A percentile compares a stretch with the other conserved stretches of the same genome.
Conservation (phyloP, 2,113 vertebrate species). For the Agapornis roseicollis region DNA sequence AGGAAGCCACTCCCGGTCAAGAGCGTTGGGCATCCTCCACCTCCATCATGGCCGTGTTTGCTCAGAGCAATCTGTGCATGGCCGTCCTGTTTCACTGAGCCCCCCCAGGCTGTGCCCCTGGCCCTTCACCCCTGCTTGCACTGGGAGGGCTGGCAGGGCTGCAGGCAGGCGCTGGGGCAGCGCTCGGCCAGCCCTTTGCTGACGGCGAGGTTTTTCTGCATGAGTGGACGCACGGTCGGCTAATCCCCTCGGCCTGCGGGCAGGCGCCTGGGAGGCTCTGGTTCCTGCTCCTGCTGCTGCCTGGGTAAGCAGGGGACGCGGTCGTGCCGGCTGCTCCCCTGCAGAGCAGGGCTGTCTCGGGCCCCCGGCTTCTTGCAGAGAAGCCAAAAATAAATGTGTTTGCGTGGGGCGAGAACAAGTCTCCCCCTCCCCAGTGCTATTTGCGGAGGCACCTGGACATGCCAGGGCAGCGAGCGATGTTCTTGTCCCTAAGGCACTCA, state of each 20-base stretch:
- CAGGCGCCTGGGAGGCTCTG: background rate
- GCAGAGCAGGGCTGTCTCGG: background rate
- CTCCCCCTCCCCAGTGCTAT: background rate
- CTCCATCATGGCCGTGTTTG: accelerated
- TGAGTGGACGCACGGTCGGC: background rate
- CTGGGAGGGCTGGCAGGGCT: background rate
- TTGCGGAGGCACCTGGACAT: background rate
- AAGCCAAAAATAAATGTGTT: background rate
- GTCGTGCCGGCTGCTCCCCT: background rate
- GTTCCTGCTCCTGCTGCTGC: background rate
- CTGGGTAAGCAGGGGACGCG: background rate
- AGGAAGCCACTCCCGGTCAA: background rate
- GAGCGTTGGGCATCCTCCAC: background rate
- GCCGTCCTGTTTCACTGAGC: accelerated
- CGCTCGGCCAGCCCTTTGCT: background rate
- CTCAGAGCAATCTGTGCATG: background rate
- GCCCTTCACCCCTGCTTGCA: background rate
- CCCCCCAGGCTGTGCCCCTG: background rate
- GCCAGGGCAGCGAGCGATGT: accelerated
- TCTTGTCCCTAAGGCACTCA: background rate
- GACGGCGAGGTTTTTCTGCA: background rate
- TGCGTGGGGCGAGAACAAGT: background rate
- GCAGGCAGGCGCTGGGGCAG: background rate
- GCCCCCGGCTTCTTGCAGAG: background rate
- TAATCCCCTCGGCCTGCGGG: constrained; percentile 9